phyloP scores from a whole-genome alignment of 2,888 invertebrate species.

The Drosophila ochracea region DNA sequence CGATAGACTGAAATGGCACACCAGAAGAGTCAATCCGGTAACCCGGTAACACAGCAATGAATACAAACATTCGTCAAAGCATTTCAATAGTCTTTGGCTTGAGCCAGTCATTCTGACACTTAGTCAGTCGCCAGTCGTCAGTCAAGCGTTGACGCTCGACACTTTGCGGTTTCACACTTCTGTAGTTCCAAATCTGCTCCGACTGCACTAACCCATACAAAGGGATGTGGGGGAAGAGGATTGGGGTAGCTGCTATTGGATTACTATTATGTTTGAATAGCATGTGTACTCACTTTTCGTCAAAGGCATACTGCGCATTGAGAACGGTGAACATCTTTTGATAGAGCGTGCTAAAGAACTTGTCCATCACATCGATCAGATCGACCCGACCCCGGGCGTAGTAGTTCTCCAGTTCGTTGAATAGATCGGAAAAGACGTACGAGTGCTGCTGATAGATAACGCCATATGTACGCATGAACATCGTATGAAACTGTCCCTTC shows the following conservation, averaged over 20 bases:
- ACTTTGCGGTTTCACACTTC: slow-evolving; percentile 79
- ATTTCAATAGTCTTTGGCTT: slow-evolving; percentile 24
- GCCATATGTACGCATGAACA: slow-evolving; percentile 98
- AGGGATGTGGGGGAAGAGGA: background rate
- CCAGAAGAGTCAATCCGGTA: slow-evolving; percentile 35
- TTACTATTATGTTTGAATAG: slow-evolving; percentile 35
- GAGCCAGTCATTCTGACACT: slow-evolving; percentile 20
- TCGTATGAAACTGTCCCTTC: slow-evolving; percentile 94
- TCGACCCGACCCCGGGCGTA: slow-evolving; percentile 94
- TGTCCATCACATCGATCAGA: slow-evolving; percentile 94
- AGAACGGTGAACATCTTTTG: slow-evolving; percentile 98
- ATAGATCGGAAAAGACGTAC: slow-evolving; percentile 96
- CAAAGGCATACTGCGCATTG: slow-evolving; percentile 96
- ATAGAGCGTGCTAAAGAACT: slow-evolving; percentile 96
- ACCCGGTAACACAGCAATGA: slow-evolving; percentile 23
- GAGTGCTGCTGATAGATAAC: slow-evolving; percentile 97
- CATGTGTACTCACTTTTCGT: slow-evolving; percentile 90
- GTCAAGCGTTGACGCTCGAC: slow-evolving; percentile 60
- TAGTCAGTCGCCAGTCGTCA: slow-evolving; percentile 17
- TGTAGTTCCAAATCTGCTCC: slow-evolving; percentile 56
- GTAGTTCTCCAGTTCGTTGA: slow-evolving; percentile 95
- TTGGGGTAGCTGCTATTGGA: slow-evolving; percentile 36
- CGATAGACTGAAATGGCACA: slow-evolving; percentile 66
- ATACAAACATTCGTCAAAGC: slow-evolving; percentile 54
- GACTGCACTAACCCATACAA: slow-evolving; percentile 20